phyloP scores from a whole-genome alignment of 92 coral and sea anemone species.

The Palythoa grandiflora region DNA sequence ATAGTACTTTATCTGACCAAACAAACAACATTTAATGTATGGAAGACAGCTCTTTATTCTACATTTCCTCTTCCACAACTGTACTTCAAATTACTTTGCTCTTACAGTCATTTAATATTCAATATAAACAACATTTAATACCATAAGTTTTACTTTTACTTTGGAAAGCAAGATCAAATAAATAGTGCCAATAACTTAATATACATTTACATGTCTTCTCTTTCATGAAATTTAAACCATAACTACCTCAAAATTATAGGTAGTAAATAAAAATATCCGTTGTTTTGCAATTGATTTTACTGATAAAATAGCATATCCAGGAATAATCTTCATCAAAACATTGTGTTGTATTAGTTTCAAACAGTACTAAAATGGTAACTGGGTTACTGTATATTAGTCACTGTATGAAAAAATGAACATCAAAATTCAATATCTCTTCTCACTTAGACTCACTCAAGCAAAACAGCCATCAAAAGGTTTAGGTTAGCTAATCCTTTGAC shows the following conservation, averaged over 20 bases:
- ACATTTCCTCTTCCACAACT: not conserved
- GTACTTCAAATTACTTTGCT: not conserved
- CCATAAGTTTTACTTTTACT: not conserved
- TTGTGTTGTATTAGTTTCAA: not conserved
- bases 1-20: not conserved
- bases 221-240: not conserved
- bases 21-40: constrained; percentile 7
- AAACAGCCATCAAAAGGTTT: too few relatives aligned
- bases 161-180: constrained; percentile 9
- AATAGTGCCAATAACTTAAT: not conserved
- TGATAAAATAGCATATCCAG: not conserved
- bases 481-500: too few relatives aligned
- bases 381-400: too few relatives aligned
- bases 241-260: too few relatives aligned
- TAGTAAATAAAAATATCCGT: too few relatives aligned
- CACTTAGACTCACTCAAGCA: too few relatives aligned
- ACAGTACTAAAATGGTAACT: too few relatives aligned
- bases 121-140: not conserved
- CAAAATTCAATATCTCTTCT: too few relatives aligned
- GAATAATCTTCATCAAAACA: not conserved
- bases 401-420: too few relatives aligned
- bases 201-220: too few relatives aligned
- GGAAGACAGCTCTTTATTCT: not conserved
- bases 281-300: too few relatives aligned
- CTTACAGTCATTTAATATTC: not conserved